Evolutionary conservation across 1,140 invertebrate genomes (phyloP).

Genomic region (Cydia strobilella): DNA sequence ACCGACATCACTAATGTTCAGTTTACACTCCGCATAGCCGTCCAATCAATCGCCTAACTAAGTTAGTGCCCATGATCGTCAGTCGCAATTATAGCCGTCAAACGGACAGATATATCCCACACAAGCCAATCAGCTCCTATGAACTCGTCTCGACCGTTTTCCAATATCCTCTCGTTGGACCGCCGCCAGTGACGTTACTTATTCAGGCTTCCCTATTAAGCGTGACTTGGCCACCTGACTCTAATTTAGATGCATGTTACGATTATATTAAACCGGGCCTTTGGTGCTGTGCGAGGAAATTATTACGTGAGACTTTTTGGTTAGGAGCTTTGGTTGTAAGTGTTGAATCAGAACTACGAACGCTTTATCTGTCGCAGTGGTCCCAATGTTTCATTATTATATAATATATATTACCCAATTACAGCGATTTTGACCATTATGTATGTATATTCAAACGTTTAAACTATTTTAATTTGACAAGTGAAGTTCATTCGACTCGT

Average conservation of each 20-base stretch:
- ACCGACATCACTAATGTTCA: background rate
- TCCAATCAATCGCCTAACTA: constrained; percentile 1
- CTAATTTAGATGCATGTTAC: constrained; percentile 35
- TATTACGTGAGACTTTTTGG: background rate
- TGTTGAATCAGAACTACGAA: too few relatives aligned
- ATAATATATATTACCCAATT: too few relatives aligned
- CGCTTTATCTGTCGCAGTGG: too few relatives aligned
- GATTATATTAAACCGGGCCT: constrained; percentile 27
- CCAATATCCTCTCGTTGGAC: constrained; percentile 41
- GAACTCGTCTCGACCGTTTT: constrained; percentile 40
- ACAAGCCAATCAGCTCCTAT: constrained; percentile 31
- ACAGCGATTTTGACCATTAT: too few relatives aligned
- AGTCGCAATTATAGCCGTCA: background rate
- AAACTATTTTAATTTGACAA: too few relatives aligned
- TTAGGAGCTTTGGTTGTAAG: too few relatives aligned
- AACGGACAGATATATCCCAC: constrained; percentile 6
- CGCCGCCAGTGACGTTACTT: constrained; percentile 47
- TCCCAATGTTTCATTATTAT: too few relatives aligned
- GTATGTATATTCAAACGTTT: too few relatives aligned
- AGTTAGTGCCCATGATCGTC: background rate
- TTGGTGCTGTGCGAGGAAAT: background rate
- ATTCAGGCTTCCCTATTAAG: constrained; percentile 43
- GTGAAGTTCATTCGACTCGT: too few relatives aligned
- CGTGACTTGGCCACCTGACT: constrained; percentile 41
- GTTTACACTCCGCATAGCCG: background rate